phyloP scores from a whole-genome alignment of 2,113 vertebrate genomes.

The Tamias sibiricus region DNA sequence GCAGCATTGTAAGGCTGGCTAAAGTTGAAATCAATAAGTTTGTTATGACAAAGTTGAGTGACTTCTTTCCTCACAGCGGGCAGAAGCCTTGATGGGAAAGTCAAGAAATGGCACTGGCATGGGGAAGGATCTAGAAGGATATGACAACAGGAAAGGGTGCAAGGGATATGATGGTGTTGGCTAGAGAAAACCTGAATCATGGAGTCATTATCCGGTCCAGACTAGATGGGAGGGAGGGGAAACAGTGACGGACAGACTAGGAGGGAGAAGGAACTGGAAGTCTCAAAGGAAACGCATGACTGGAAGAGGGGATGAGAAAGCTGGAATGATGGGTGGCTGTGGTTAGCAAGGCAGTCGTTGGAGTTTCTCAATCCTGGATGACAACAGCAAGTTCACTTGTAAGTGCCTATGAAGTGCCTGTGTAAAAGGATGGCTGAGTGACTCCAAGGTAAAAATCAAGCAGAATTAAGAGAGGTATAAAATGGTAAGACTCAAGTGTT shows the following conservation, averaged over 20 bases:
- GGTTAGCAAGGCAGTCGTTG: not conserved
- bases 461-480: not conserved
- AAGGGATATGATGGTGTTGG: not conserved
- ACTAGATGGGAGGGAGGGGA: not conserved
- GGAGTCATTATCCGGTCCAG: not conserved
- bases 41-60: not conserved
- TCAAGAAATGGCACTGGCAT: not conserved
- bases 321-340: not conserved
- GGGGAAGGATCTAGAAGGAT: not conserved
- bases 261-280: not conserved
- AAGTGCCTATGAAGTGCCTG: conserved; percentile 40
- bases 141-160: not conserved
- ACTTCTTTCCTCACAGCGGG: not conserved
- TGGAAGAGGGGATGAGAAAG: not conserved
- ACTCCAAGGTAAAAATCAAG: not conserved
- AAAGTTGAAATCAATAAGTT: not conserved
- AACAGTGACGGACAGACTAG: not conserved
- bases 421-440: not conserved
- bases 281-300: not conserved
- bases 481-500: not conserved
- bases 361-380: not conserved
- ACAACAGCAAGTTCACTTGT: conserved; percentile 22
- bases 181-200: not conserved
- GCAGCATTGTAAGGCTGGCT: not conserved
- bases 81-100: not conserved